Evolutionary conservation across 2,113 vertebrate genomes (phyloP).

Genomic region (Pycnonotus jocosus): DNA sequence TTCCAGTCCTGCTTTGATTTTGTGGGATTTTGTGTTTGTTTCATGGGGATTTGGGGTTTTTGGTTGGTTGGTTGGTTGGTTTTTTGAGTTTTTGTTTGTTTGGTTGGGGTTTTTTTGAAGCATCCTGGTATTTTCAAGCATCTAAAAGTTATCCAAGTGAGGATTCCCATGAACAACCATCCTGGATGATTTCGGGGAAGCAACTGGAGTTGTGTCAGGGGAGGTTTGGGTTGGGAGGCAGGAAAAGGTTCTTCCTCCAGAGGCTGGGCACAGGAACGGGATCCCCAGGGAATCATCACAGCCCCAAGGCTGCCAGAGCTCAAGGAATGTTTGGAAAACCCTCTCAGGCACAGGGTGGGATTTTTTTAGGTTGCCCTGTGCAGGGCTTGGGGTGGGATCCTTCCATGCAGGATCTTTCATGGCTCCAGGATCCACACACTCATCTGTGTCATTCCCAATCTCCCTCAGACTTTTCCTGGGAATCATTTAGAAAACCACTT

Average conservation of each 20-base stretch:
- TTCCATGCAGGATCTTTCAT: not conserved
- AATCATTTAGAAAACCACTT: not conserved
- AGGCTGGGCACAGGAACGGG: not conserved
- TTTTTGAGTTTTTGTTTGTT: not conserved
- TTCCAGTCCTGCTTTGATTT: not conserved
- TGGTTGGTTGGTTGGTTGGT: not conserved
- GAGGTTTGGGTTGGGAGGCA: not conserved
- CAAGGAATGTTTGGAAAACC: not conserved
- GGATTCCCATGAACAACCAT: not conserved
- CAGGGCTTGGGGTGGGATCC: too few species aligned
- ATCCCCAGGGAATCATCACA: not conserved
- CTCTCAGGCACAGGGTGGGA: not conserved
- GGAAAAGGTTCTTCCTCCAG: not conserved
- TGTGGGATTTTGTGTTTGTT: too few species aligned
- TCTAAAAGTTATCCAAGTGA: not conserved
- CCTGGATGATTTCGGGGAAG: not conserved
- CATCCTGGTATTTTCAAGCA: not conserved
- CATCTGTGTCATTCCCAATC: not conserved
- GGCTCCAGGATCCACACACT: not conserved
- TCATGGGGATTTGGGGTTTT: too few species aligned
- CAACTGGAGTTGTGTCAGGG: not conserved
- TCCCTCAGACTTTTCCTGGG: not conserved
- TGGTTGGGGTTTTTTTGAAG: not conserved
- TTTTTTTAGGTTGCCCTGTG: not conserved
- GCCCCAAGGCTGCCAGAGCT: not conserved